A percentile compares a stretch with the other conserved stretches of the same genome.
phyloP scores from a whole-genome alignment of 2,113 vertebrate species.

The Brachypodius melanocephalos region DNA sequence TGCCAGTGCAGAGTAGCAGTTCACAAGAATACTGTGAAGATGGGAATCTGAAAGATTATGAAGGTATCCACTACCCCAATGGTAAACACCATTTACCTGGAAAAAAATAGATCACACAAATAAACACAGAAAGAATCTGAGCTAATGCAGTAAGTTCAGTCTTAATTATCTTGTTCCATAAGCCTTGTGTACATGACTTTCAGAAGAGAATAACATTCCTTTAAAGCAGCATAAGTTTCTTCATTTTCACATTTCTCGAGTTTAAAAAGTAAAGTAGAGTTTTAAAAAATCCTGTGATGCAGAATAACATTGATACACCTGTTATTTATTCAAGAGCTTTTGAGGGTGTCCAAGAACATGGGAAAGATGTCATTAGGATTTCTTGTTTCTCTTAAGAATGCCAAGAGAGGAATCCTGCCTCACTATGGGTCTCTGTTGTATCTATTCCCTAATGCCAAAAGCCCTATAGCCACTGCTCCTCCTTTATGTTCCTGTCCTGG shows the following conservation, averaged over 20 bases:
- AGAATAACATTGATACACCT: neutral
- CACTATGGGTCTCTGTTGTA: neutral
- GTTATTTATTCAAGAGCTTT: neutral
- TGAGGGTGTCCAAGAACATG: neutral
- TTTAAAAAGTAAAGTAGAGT: neutral
- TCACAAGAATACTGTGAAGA: neutral
- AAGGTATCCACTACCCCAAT: neutral
- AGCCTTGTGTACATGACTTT: neutral
- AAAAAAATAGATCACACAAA: neutral
- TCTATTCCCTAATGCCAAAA: neutral
- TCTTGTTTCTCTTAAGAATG: neutral
- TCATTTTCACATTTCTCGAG: neutral
- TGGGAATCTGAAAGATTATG: neutral
- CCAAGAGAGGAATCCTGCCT: neutral
- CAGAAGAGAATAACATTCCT: neutral
- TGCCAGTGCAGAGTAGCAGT: neutral
- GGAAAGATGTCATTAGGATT: neutral
- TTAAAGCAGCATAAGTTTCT: neutral
- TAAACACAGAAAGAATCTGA: neutral
- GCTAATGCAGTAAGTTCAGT: neutral
- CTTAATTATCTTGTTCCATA: neutral
- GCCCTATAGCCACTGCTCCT: neutral
- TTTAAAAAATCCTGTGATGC: neutral
- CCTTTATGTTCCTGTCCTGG: neutral
- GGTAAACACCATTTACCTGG: neutral